Evolutionary conservation across 1,140 invertebrate species (phyloP).

Genomic region (Cataglyphis hispanica): DNA sequence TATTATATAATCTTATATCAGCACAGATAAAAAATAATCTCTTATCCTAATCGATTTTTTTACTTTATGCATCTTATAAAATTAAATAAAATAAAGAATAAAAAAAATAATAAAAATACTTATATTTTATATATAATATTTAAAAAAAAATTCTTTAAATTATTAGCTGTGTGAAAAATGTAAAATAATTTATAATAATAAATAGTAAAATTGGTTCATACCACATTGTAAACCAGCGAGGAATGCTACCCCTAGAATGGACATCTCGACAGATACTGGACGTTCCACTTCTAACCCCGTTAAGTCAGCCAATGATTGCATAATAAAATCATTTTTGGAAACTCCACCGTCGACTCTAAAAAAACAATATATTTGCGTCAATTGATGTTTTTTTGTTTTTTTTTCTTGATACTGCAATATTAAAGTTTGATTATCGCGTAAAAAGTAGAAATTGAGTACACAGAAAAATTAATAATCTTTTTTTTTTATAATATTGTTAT

Average conservation of each 20-base stretch:
- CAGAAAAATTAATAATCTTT: background rate
- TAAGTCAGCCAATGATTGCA: conserved; percentile 94
- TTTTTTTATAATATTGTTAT: background rate
- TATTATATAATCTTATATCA: background rate
- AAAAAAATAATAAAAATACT: background rate
- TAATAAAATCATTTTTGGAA: conserved; percentile 95
- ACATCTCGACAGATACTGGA: conserved; percentile 90
- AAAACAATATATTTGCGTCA: background rate
- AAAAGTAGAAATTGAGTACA: background rate
- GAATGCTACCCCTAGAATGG: conserved; percentile 93
- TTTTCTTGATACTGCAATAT: background rate
- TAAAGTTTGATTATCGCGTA: background rate
- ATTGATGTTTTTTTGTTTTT: background rate
- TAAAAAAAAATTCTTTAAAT: background rate
- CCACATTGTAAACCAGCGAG: conserved; percentile 93
- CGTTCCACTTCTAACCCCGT: conserved; percentile 92
- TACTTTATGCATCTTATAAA: background rate
- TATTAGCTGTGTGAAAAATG: conserved; percentile 3
- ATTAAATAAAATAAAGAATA: no score
- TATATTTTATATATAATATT: no score
- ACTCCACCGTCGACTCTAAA: conserved; percentile 97
- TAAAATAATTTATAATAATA: conserved; percentile 12
- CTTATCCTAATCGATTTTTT: background rate
- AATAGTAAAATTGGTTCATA: conserved; percentile 76
- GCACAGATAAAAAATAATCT: background rate